Evolutionary conservation across 2,113 vertebrate genomes (phyloP), one percentile per base, ranked within the genome.

Genomic region (Macroglossus sobrinus): DNA sequence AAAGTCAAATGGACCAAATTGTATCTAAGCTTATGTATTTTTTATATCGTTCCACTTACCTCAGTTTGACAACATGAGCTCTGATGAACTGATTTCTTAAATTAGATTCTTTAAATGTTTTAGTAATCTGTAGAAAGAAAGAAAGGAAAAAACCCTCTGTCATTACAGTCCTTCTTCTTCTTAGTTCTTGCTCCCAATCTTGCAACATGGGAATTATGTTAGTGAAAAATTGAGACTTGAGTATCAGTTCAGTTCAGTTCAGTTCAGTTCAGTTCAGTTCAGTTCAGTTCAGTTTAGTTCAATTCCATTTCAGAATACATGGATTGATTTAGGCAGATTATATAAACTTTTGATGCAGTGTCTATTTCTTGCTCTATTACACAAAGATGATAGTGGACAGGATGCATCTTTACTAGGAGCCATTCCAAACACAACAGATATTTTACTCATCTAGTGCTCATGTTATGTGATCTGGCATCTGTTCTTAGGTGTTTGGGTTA

Each of bases 51-150:
- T 92, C 63, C 61, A 97, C 97, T 98, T n/a, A 98, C 97, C 95
- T 97, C 63, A 98, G 30, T 78, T 66, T 97, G 85, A 96, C 81
- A 81, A 98, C 97, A 93, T 95, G 91, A 89, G 89, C 93, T 96
- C 92, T 97, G 74, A 97, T 47, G 87, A 98, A 98, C 38, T 96
- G 93, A 57, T 75, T 92, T 94, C 82, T 95, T 87, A 98, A 95
- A 92, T 87, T 80, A 84, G 97, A 98, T 50, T 93, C 68, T 94
- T 47, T 84, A 75, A 98, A 96, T 63, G 86, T 35, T 63, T 33
- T 61, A 93, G 66, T 95, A 68, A 98, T 95, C 97, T 98, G 71
- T 89, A 87, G 47, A 91, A 91, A 93, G 47, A 80, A 82, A 96
- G 43, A 14, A 1, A 59, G n/a, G n/a, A 59, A 47, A 74, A 28